These are phyloP conservation scores for Branchinecta lynchi DNA, from an alignment of 1,140 invertebrate species.

Conservation along the genomic window DNA sequence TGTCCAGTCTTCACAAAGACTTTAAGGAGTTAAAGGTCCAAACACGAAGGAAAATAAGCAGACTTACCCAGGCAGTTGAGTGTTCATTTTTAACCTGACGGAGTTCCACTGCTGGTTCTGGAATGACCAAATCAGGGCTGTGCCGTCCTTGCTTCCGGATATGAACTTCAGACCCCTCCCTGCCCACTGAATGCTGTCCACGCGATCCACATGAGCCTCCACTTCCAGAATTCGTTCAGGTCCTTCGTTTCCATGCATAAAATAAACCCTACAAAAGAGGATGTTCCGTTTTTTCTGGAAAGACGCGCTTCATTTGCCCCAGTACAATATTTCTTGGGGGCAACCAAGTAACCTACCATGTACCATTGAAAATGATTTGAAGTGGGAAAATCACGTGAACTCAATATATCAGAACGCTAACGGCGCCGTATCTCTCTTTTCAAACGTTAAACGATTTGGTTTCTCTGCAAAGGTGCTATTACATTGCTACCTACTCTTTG, in stretches of 20 bases:
- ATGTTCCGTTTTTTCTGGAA: constrained; percentile 14
- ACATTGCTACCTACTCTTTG: too few species aligned
- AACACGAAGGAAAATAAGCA: not conserved
- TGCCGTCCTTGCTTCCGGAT: constrained; percentile 92
- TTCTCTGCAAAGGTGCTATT: too few species aligned
- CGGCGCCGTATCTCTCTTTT: too few species aligned
- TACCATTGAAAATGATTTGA: too few species aligned
- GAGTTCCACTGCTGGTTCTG: constrained; percentile 75
- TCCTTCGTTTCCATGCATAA: constrained; percentile 54
- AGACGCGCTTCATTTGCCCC: too few species aligned
- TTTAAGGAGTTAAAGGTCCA: too few species aligned
- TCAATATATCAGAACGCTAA: too few species aligned
- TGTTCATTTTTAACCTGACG: constrained; percentile 53
- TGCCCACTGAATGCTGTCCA: constrained; percentile 92
- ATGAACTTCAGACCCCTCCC: constrained; percentile 68
- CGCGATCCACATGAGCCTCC: constrained; percentile 77
- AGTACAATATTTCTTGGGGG: too few species aligned
- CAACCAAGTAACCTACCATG: too few species aligned
- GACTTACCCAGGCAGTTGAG: constrained; percentile 44
- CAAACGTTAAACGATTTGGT: too few species aligned
- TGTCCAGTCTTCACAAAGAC: too few species aligned
- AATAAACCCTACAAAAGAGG: constrained; percentile 45
- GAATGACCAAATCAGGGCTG: constrained; percentile 82
- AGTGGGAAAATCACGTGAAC: too few species aligned
- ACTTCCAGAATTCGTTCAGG: constrained; percentile 60